Base-by-base conservation (phyloP, 2,113 vertebrate genomes). In the Dicrurus megarhynchus region DNA sequence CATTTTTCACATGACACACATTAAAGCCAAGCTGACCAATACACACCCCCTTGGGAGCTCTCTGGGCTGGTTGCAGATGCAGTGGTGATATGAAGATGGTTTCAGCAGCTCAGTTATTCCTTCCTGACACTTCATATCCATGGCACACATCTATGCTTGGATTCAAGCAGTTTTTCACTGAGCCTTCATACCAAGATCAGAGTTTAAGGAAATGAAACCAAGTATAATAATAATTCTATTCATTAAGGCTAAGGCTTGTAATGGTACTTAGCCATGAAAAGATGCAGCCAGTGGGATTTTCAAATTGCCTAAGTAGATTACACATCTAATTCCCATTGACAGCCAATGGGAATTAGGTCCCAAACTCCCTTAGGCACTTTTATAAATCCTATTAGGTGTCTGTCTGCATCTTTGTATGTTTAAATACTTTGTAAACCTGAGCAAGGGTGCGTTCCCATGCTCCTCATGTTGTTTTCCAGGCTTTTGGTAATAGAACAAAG, bases 231-330 rank as follows among this genome's bases (percentile, higher is more conserved):
- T 96, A 95, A 96, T 96, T 95, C 96, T 94, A 86, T 93, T 94
- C 95, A 97, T 94, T 86, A 94, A 65, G 79, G 82, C 79, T 93
- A 96, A 95, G 87, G 84, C 77, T 94, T 91, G 87, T 95, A 94
- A 96, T 93, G 79, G 92, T 94, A 94, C 83, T 96, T 92, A 96
- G 85, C 63, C 92, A 90, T 94, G 90, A 96, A 97, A 96, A 97
- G 95, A 96, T 96, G 87, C 90, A 96, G 96, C 92, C 92, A 96
- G 90, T 93, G 78, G 92, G 93, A 96, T 95, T 96, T 97, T 95
- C 82, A 95, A 95, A 96, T 88, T 95, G 92, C 92, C 55, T 96
- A 96, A 97, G 95, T 84, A 95, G 95, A 96, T 96, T 95, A 96
- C 55, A 74, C 75, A 94, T 94, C 92, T 96, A 97, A 96, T 97